phyloP scores from a whole-genome alignment of 1,140 invertebrate species.

The Kradibia gibbosae region DNA sequence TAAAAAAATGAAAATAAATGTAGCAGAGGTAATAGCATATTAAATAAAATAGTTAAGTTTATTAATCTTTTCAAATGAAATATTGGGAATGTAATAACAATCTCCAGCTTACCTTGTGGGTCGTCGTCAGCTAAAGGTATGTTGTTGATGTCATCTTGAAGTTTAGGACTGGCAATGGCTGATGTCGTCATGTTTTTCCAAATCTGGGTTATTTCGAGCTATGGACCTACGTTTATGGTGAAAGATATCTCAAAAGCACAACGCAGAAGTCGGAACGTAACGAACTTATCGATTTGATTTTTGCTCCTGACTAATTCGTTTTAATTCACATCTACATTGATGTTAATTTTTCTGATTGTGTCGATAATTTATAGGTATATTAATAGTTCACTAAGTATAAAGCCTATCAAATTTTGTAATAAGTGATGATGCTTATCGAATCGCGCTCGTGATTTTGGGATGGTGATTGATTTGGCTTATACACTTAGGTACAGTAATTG shows the following conservation, averaged over 20 bases:
- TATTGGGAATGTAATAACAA: background rate
- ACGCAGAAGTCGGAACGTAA: background rate
- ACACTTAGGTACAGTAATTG: background rate
- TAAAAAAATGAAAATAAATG: constrained; percentile 62
- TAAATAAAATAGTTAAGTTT: background rate
- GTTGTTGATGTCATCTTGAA: constrained; percentile 85
- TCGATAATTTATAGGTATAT: background rate
- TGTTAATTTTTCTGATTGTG: no score
- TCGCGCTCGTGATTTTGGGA: background rate
- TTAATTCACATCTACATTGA: background rate
- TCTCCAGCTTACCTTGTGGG: constrained; percentile 81
- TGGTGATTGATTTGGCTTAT: background rate
- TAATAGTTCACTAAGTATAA: background rate
- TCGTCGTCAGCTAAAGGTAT: constrained; percentile 93
- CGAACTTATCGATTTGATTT: constrained; percentile 2
- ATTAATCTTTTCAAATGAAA: no score
- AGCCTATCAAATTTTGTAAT: background rate
- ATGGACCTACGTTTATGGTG: no score
- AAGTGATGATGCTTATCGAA: background rate
- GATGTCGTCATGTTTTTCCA: constrained; percentile 64
- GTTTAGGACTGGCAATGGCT: constrained; percentile 73
- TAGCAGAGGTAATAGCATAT: background rate
- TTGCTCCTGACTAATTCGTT: background rate
- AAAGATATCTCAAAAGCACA: background rate
- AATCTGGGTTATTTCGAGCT: background rate